phyloP scores from a whole-genome alignment of 2,113 vertebrate genomes.

The Synodontis membranacea region DNA sequence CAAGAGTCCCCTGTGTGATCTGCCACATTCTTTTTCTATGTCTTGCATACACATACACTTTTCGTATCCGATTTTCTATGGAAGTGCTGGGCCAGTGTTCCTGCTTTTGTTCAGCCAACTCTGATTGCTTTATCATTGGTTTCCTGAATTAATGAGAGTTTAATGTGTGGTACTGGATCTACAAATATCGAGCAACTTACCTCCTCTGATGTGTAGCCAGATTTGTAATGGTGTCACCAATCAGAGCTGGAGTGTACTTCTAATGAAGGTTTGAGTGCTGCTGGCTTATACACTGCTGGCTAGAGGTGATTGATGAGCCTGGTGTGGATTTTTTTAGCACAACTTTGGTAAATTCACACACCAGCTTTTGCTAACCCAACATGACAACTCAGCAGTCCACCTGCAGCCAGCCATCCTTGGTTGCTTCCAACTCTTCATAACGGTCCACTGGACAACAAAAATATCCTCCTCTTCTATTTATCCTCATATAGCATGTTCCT shows the following conservation, averaged over 20 bases:
- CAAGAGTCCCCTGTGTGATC: not conserved
- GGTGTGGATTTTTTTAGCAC: slow-evolving; percentile 44
- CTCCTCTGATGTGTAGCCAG: slow-evolving; percentile 25
- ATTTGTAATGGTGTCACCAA: slow-evolving; percentile 35
- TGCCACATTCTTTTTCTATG: not conserved
- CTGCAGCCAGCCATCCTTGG: slow-evolving; percentile 39
- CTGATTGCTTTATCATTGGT: not conserved
- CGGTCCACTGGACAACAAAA: slow-evolving; percentile 43
- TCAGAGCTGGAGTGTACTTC: slow-evolving; percentile 44
- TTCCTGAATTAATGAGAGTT: slow-evolving; percentile 31
- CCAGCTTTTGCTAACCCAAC: slow-evolving; percentile 39
- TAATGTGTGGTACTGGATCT: slow-evolving; percentile 29
- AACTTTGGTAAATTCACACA: slow-evolving; percentile 14
- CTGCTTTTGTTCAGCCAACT: slow-evolving; percentile 38
- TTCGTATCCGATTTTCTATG: not conserved
- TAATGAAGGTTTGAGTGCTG: slow-evolving; percentile 15
- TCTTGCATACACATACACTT: not conserved
- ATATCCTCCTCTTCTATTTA: slow-evolving; percentile 37
- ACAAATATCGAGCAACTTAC: slow-evolving; percentile 33
- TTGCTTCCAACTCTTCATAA: slow-evolving; percentile 41
- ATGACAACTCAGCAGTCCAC: slow-evolving; percentile 46
- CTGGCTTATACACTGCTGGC: slow-evolving; percentile 34
- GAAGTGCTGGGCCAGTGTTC: not conserved
- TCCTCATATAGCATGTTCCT: slow-evolving; percentile 26
- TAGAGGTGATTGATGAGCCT: slow-evolving; percentile 47